Evolutionary conservation across 2,888 invertebrate species (phyloP).

Genomic region (Stenoptilia bipunctidactyla): DNA sequence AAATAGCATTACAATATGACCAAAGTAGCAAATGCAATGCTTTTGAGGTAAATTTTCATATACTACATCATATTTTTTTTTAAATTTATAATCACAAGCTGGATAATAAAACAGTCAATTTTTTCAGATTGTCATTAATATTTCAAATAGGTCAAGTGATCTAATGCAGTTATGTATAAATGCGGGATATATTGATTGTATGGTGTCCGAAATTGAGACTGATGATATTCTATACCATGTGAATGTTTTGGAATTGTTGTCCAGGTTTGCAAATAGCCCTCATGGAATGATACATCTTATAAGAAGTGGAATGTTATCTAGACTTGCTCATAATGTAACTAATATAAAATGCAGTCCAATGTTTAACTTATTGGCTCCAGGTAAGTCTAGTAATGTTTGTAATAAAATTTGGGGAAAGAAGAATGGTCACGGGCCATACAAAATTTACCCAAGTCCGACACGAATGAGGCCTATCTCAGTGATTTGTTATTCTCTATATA

Average conservation of each 20-base stretch:
- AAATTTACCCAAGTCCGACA: too few relatives aligned
- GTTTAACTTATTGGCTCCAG: slow-evolving; percentile 77
- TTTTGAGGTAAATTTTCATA: slow-evolving; percentile 74
- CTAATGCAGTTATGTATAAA: slow-evolving; percentile 72
- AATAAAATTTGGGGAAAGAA: too few relatives aligned
- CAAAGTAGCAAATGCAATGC: slow-evolving; percentile 76
- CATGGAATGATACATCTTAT: slow-evolving; percentile 83
- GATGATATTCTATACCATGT: slow-evolving; percentile 84
- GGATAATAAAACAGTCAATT: slow-evolving; percentile 2
- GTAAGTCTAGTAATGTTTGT: slow-evolving; percentile 45
- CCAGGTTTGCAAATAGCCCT: slow-evolving; percentile 76
- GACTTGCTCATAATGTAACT: slow-evolving; percentile 73
- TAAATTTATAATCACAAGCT: too few relatives aligned
- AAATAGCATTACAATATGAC: slow-evolving; percentile 65
- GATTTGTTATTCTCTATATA: too few relatives aligned
- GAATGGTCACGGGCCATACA: too few relatives aligned
- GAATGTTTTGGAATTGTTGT: slow-evolving; percentile 84
- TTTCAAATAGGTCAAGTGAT: slow-evolving; percentile 72
- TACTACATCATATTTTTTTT: slow-evolving; percentile 73
- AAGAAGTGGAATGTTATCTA: slow-evolving; percentile 73
- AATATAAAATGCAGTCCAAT: slow-evolving; percentile 73
- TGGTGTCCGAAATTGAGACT: slow-evolving; percentile 76
- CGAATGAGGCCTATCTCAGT: too few relatives aligned
- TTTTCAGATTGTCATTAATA: slow-evolving; percentile 73
- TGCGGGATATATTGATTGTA: slow-evolving; percentile 74